Conservation (phyloP, 30 jellyfish, hydroid and myxozoan genomes). For the Haliclystus octoradiatus region DNA sequence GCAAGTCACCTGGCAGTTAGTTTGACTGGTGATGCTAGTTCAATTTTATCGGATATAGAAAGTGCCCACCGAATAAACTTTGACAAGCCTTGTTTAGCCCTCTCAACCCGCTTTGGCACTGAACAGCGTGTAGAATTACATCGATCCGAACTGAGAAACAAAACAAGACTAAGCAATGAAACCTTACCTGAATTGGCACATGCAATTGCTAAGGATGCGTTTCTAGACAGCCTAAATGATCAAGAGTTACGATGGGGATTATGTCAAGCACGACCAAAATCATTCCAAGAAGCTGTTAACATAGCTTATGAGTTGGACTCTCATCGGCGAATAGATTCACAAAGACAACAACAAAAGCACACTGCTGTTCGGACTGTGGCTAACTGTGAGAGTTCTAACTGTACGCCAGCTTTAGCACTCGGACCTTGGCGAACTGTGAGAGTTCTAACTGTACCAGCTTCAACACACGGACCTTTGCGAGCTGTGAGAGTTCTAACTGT, state of each 20-base stretch:
- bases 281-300: not conserved
- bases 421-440: too few species aligned
- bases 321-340: not conserved
- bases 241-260: not conserved
- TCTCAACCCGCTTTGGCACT: not conserved
- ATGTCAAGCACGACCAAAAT: not conserved
- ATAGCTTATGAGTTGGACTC: not conserved
- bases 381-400: not conserved
- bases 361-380: too few species aligned
- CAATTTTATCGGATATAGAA: not conserved
- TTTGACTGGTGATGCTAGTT: not conserved
- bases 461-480: too few species aligned
- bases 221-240: not conserved
- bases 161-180: not conserved
- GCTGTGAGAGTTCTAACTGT: too few species aligned
- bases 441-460: too few species aligned
- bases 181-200: not conserved
- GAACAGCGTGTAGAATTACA: not conserved
- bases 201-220: not conserved
- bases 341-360: not conserved
- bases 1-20: not conserved
- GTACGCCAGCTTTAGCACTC: not conserved
- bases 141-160: not conserved
- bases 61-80: not conserved
- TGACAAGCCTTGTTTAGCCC: not conserved